phyloP scores from a whole-genome alignment of 2,797 vertebrate genomes.

The Anolis apletophallus region DNA sequence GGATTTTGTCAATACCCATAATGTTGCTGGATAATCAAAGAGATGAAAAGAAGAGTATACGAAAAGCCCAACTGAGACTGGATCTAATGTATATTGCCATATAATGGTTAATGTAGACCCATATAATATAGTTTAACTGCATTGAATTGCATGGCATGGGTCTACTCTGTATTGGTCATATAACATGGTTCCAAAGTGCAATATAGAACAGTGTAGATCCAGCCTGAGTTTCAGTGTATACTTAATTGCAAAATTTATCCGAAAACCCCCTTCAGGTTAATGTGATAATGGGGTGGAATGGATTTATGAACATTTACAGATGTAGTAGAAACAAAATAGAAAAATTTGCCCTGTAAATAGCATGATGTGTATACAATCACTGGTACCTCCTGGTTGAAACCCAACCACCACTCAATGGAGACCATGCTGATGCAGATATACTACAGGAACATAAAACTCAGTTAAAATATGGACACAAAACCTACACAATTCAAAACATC shows the following conservation, averaged over 20 bases:
- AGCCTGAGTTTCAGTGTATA: not conserved
- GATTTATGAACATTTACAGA: not conserved
- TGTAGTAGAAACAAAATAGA: not conserved
- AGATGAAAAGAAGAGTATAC: not conserved
- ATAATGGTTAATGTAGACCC: no score
- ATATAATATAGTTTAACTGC: no score
- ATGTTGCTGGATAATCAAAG: not conserved
- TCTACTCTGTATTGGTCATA: no score
- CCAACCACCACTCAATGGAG: no score
- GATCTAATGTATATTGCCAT: no score
- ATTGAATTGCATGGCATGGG: no score
- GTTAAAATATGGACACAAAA: not conserved
- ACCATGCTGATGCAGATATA: not conserved
- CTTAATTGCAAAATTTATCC: not conserved
- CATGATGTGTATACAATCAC: not conserved
- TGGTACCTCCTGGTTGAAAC: not conserved
- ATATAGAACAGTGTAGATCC: no score
- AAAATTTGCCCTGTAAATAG: not conserved
- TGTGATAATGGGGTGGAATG: not conserved
- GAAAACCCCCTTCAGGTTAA: not conserved
- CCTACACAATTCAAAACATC: not conserved
- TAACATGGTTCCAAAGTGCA: no score
- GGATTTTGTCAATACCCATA: not conserved
- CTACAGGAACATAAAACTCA: not conserved
- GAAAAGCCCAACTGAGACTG: not conserved